Evolutionary conservation across 30 jellyfish, hydroid and myxozoan genomes (phyloP), one percentile per base, ranked within the genome.

Genomic region (Turritopsis dohrnii): DNA sequence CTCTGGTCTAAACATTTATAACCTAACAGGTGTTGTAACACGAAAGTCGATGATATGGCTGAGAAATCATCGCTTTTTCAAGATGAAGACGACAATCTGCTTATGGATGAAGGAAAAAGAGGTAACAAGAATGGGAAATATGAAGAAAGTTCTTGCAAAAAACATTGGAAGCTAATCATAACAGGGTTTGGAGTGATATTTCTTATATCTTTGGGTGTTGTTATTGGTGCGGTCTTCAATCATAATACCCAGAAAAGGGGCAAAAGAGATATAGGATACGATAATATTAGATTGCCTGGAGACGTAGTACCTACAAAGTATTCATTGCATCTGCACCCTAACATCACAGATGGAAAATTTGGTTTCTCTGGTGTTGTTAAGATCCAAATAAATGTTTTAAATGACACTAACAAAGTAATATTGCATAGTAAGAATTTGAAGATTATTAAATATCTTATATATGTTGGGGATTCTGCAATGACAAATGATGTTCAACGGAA

Each of bases 221-320:
- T 88, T 18, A 89, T 89, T 65, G 99, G 99, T 8, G 96, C 93
- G 16, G 89, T 94, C 1, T 84, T 86, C 80, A 94, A 94, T 52
- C 25, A 79, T 18, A 82, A 71, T 54, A 25, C 81, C 28, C 79
- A 76, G 72, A 90, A 90, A 24, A 60, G 65, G 1, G 94, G 89
- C 0, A 76, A 89, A 28, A 82, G 89, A 24, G 41, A 93, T 81
- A 53, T 85, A 79, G 18, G 88, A 4, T 94, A 88, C 72, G 53
- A 87, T 18, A 85, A 80, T 9, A 41, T 94, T 52, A 72, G 96
- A 53, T 84, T 94, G 21, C 99, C 99, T 21, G 79, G 74, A 21
- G 90, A 88, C 71, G 74, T 94, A 20, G 82, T 80, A 53, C 99
- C 99, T 4, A 54, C 81, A 84, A 31, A 79, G 41, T 94, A 94